Evolutionary conservation across 2,888 invertebrate genomes (phyloP).

Genomic region (Octodonta nipae): DNA sequence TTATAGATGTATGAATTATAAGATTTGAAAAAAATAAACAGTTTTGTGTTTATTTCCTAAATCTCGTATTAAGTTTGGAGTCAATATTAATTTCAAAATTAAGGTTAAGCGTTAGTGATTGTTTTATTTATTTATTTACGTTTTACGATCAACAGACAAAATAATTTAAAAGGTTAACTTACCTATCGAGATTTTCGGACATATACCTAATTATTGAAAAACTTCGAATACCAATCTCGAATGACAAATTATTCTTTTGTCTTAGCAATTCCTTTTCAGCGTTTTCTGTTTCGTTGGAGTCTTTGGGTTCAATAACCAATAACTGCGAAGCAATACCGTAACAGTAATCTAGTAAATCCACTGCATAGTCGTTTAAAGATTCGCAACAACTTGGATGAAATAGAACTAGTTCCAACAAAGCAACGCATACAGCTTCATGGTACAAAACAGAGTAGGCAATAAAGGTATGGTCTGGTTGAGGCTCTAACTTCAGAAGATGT

Average conservation of each 20-base stretch:
- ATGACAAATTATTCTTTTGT: conserved; percentile 55
- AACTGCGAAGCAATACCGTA: conserved; percentile 53
- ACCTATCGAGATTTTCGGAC: conserved; percentile 45
- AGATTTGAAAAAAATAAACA: too few relatives aligned
- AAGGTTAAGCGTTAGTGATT: too few relatives aligned
- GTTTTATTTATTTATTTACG: too few relatives aligned
- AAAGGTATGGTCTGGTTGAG: conserved; percentile 56
- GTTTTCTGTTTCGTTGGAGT: conserved; percentile 27
- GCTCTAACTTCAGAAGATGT: conserved; percentile 53
- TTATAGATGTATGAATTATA: too few relatives aligned
- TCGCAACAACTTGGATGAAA: conserved; percentile 71
- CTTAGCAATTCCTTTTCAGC: conserved; percentile 48
- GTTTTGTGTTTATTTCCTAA: too few relatives aligned
- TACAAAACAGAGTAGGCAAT: conserved; percentile 51
- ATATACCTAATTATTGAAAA: conserved; percentile 67
- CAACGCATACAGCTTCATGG: conserved; percentile 50
- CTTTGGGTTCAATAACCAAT: conserved; percentile 40
- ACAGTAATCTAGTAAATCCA: conserved; percentile 75
- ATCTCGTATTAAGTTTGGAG: too few relatives aligned
- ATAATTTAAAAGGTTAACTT: too few relatives aligned
- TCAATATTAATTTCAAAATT: too few relatives aligned
- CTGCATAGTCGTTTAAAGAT: conserved; percentile 57
- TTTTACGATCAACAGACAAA: too few relatives aligned
- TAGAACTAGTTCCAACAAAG: conserved; percentile 68
- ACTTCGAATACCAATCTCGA: conserved; percentile 68